These are phyloP conservation scores for Platyscapa corneri DNA, from an alignment of 1,140 invertebrate genomes.

Conservation along the genomic window DNA sequence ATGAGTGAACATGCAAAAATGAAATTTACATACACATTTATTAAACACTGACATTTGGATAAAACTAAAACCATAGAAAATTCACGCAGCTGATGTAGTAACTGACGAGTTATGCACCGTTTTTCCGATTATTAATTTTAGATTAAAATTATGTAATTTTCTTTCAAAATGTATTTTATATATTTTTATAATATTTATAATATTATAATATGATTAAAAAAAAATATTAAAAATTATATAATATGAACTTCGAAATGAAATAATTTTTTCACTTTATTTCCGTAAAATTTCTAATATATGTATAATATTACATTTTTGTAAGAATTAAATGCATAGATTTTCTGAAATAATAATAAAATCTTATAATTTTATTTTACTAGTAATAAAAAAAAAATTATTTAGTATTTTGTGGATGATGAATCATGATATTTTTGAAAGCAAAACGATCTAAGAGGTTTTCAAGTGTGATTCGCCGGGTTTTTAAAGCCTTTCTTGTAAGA, in stretches of 20 bases:
- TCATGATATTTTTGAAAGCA: slow-evolving; percentile 18
- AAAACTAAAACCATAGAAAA: slow-evolving; percentile 13
- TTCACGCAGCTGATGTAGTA: slow-evolving; percentile 28
- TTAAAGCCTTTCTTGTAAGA: slow-evolving; percentile 40
- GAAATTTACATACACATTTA: slow-evolving; percentile 48
- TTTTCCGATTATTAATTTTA: slow-evolving; percentile 36
- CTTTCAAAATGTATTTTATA: slow-evolving; percentile 44
- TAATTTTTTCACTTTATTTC: too few species aligned
- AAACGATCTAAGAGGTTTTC: slow-evolving; percentile 37
- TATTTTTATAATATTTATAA: not conserved
- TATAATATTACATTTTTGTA: too few species aligned
- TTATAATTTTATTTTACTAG: not conserved
- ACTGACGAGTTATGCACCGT: slow-evolving; percentile 34
- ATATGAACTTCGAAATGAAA: too few species aligned
- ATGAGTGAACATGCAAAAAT: slow-evolving; percentile 37
- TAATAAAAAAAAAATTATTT: not conserved
- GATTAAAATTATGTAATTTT: slow-evolving; percentile 31
- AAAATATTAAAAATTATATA: too few species aligned
- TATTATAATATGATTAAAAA: too few species aligned
- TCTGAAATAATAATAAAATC: too few species aligned
- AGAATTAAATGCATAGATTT: too few species aligned
- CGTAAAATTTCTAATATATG: too few species aligned
- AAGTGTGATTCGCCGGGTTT: slow-evolving; percentile 46
- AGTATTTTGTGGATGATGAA: slow-evolving; percentile 32
- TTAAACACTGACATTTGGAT: slow-evolving; percentile 28